Percentiles rank a stretch among this genome's conserved stretches.
These are phyloP conservation scores for Gonioctena quinquepunctata DNA, from an alignment of 1,140 invertebrate genomes.

Conservation along the genomic window DNA sequence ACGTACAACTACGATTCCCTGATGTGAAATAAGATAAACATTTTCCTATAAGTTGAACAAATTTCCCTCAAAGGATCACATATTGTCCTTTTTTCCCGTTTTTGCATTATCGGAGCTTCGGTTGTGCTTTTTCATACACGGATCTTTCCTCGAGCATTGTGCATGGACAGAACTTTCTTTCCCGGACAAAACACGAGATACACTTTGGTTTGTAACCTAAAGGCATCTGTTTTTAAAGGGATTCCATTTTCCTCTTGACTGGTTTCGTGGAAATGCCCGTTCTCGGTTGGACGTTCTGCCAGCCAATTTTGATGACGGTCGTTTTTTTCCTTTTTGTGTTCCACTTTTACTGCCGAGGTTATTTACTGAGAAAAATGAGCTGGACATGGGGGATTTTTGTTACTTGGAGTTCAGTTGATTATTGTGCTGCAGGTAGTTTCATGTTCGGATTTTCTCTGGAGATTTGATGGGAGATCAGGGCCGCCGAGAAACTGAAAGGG, in stretches of 20 bases:
- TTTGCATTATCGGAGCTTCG: background rate
- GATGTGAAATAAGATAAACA: too few species aligned
- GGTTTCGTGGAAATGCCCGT: slow-evolving; percentile 37
- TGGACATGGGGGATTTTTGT: background rate
- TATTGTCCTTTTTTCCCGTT: background rate
- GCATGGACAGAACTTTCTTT: background rate
- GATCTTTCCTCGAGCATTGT: background rate
- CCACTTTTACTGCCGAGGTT: slow-evolving; percentile 10
- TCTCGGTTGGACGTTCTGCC: slow-evolving; percentile 21
- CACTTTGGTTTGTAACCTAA: slow-evolving; percentile 44
- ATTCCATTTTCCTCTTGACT: slow-evolving; percentile 51
- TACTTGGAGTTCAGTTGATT: background rate
- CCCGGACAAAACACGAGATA: slow-evolving; percentile 22
- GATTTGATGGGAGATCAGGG: too few species aligned
- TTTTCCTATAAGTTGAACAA: too few species aligned
- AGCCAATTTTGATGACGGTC: slow-evolving; percentile 19
- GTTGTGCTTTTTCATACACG: background rate
- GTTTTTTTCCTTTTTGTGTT: slow-evolving; percentile 6
- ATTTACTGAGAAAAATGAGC: slow-evolving; percentile 9
- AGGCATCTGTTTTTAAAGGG: slow-evolving; percentile 52
- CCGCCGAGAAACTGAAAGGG: too few species aligned
- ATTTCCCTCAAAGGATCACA: background rate
- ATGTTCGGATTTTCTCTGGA: too few species aligned
- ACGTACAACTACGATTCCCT: too few species aligned
- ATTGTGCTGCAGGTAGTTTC: background rate